Base-by-base conservation (phyloP, 2,113 vertebrate genomes). In the Ahaetulla prasina region DNA sequence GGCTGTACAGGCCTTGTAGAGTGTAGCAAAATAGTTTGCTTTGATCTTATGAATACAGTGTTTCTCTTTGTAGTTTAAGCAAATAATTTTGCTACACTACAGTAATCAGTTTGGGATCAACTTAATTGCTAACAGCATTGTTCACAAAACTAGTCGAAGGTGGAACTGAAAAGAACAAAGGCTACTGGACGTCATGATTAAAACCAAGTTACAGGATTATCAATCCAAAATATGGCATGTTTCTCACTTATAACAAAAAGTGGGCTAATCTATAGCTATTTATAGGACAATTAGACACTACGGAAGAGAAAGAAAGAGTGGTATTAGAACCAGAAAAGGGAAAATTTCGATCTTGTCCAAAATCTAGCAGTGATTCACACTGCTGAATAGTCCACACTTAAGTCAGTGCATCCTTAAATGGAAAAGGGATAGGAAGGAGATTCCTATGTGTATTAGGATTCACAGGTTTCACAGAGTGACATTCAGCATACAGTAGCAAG, bases 21-120 rank as follows among this genome's bases (percentile, higher is more conserved):
- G 23, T 47, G 10, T 52, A 90, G 45, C 53, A n/a, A 90, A 86
- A 22, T 18, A 16, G 53, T 57, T 85, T 60, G 45, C 92, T 92
- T 92, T 90, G 92, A 90, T 86, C 88, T 92, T 86, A 35, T 54
- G 60, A 92, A 50, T 43, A 90, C 5, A 43, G 3, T 35, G 60
- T 52, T 90, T 86, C 80, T 45, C 25, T 90, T 85, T 85, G 53
- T 85, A 92, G 92, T 60, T 89, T 74, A 92, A 89, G 92, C 11
- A 85, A 85, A 49, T 35, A 30, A 84, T 8, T 88, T 60, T 43
- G 22, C 45, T 63, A 43, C 54, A 50, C 55, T 92, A 43, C 80
- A 57, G 54, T 92, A 63, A 86, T 14, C 55, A 89, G n/a, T n/a
- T 60, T 89, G 57, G n/a, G 74, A 63, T 39, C 47, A 86, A 47